Evolutionary conservation across 2,888 invertebrate genomes (phyloP).

Genomic region (Anoncus sp.): DNA sequence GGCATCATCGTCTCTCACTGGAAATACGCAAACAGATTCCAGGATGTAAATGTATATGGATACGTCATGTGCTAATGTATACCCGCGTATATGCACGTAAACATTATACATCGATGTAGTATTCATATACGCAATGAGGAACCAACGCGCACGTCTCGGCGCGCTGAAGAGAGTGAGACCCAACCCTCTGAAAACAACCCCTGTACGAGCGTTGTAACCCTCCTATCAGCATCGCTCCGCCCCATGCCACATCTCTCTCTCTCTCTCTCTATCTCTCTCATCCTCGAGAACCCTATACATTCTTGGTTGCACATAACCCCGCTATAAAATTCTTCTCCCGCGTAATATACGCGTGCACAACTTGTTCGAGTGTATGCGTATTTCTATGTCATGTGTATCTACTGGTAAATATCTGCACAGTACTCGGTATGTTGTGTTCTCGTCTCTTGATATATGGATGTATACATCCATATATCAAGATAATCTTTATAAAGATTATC

Average conservation of each 20-base stretch:
- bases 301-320: constrained; percentile 41
- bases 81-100: constrained; percentile 27
- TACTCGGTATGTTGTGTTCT: constrained; percentile 3
- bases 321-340: constrained; percentile 36
- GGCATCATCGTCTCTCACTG: constrained; percentile 12
- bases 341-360: constrained; percentile 52
- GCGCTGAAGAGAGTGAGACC: constrained; percentile 74
- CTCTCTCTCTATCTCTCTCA: constrained; percentile 72
- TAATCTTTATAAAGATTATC: too few relatives aligned
- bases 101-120: constrained; percentile 35
- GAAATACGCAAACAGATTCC: constrained; percentile 14
- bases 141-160: constrained; percentile 73
- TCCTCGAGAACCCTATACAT: constrained; percentile 43
- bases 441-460: neutral
- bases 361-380: constrained; percentile 30
- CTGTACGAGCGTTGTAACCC: constrained; percentile 79
- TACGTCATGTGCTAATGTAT: constrained; percentile 19
- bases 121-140: constrained; percentile 52
- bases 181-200: constrained; percentile 80
- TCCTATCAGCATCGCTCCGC: constrained; percentile 80
- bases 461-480: too few relatives aligned
- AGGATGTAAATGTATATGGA: neutral
- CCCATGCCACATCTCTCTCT: constrained; percentile 76
- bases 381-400: constrained; percentile 46
- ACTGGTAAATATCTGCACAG: constrained; percentile 45